phyloP scores from a whole-genome alignment of 2,888 invertebrate genomes.

The Diplazon laetatorius region DNA sequence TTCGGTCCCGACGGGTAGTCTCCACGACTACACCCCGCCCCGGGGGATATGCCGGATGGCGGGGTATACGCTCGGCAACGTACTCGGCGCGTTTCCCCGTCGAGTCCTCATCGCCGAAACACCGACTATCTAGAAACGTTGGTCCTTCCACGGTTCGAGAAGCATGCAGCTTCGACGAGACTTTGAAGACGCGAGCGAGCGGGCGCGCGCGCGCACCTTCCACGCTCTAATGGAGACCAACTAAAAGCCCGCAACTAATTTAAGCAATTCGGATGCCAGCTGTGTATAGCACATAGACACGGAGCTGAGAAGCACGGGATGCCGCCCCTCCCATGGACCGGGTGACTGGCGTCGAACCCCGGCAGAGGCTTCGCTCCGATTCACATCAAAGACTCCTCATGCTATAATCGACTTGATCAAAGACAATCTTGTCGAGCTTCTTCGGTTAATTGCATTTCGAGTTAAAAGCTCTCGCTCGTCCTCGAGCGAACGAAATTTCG shows the following conservation, averaged over 20 bases:
- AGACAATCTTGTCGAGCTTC: conserved; percentile 71
- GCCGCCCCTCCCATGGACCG: too few species aligned
- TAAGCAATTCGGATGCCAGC: conserved; percentile 60
- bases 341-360: background rate
- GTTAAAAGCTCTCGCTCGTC: conserved; percentile 29
- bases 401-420: conserved; percentile 78
- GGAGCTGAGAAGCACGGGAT: too few species aligned
- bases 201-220: too few species aligned
- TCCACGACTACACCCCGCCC: conserved; percentile 12
- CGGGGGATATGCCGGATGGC: conserved; percentile 22
- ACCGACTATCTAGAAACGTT: background rate
- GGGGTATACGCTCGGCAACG: conserved; percentile 34
- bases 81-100: conserved; percentile 19
- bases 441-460: conserved; percentile 74
- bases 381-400: conserved; percentile 70
- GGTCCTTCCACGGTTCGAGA: background rate
- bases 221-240: conserved; percentile 54
- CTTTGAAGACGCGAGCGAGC: conserved; percentile 22
- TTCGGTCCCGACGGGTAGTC: conserved; percentile 12
- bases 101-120: background rate
- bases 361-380: conserved; percentile 43
- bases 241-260: conserved; percentile 62
- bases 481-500: conserved; percentile 15
- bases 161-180: conserved; percentile 39
- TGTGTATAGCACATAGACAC: conserved; percentile 6